Evolutionary conservation across 2,113 vertebrate species (phyloP).

Genomic region (Microcebus jonahi): DNA sequence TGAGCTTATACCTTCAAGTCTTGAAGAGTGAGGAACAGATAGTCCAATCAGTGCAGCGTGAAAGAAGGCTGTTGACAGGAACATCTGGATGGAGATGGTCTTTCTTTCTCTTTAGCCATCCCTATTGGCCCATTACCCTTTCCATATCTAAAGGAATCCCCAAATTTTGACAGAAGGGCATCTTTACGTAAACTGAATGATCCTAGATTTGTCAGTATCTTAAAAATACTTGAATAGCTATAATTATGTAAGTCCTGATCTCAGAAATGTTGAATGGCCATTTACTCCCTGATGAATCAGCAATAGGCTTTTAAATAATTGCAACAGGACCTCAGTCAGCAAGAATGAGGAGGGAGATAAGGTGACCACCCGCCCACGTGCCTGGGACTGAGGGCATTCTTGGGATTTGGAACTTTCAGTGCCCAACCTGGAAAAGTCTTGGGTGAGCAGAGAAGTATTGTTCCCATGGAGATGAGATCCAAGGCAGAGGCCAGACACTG

Average conservation of each 20-base stretch:
- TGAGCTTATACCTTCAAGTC: background rate
- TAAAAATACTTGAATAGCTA: background rate
- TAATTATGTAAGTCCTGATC: background rate
- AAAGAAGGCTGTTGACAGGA: background rate
- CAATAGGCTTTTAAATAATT: background rate
- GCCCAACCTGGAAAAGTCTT: background rate
- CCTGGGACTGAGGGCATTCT: background rate
- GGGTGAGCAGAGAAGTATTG: background rate
- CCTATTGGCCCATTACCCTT: background rate
- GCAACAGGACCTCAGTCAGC: background rate
- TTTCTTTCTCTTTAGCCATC: background rate
- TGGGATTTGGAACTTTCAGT: background rate
- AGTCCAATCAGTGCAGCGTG: background rate
- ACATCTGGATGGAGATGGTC: background rate
- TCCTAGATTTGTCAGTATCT: background rate
- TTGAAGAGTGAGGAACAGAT: conserved; percentile 16
- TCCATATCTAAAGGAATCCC: background rate
- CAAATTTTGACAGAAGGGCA: background rate
- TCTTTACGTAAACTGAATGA: conserved; percentile 8
- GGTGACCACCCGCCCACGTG: background rate
- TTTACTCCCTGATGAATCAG: background rate
- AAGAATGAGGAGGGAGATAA: background rate
- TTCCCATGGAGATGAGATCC: background rate
- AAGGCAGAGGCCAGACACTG: background rate
- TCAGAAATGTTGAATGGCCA: background rate